These are phyloP conservation scores for Xerus inauris DNA, from an alignment of 2,113 vertebrate species.

Conservation along the genomic window DNA sequence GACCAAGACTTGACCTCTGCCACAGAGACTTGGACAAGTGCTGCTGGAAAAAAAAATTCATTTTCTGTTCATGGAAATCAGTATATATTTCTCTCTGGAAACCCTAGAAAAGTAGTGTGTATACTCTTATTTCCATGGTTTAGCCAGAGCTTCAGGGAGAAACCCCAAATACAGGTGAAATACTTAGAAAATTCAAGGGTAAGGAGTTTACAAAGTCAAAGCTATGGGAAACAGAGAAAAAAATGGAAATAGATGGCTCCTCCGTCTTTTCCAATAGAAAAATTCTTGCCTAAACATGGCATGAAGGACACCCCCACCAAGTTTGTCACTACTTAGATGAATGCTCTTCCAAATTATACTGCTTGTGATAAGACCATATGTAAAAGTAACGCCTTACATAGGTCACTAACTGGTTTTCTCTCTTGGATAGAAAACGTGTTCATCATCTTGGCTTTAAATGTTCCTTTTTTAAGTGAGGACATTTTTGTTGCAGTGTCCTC, in stretches of 20 bases:
- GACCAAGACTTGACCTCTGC: conserved; percentile 29
- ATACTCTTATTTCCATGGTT: background rate
- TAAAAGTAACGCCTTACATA: background rate
- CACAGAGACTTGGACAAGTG: background rate
- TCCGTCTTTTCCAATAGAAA: background rate
- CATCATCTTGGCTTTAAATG: conserved; percentile 14
- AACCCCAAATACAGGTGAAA: background rate
- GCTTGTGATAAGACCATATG: background rate
- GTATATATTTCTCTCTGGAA: background rate
- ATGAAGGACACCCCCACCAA: background rate
- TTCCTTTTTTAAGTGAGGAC: conserved; percentile 28
- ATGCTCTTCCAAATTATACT: background rate
- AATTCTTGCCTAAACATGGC: background rate
- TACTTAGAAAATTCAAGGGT: background rate
- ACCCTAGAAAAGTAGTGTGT: conserved; percentile 24
- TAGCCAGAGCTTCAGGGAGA: background rate
- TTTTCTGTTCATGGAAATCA: conserved; percentile 15
- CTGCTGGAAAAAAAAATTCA: conserved; percentile 45
- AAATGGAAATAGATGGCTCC: background rate
- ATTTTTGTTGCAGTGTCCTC: conserved; percentile 42
- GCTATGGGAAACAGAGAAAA: background rate
- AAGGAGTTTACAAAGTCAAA: conserved; percentile 4
- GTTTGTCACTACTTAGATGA: background rate
- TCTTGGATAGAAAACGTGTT: background rate
- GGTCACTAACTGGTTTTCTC: background rate